Conservation (phyloP, 2,888 invertebrate genomes). For the Laothoe populi region DNA sequence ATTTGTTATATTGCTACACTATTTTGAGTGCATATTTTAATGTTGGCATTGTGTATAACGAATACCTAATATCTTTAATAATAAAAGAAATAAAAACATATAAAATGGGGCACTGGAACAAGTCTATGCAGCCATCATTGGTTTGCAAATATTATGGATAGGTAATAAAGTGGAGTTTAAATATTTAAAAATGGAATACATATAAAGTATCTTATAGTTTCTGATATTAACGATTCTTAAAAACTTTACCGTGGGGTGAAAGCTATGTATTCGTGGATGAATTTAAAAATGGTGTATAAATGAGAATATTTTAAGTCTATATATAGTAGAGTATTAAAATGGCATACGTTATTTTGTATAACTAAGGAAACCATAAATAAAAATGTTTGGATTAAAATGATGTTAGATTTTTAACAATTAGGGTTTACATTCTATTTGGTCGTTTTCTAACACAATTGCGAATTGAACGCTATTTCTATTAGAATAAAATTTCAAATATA, state of each 20-base stretch:
- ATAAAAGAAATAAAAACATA: neutral
- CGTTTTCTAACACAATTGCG: no score
- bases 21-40: conserved; percentile 14
- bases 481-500: no score
- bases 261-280: neutral
- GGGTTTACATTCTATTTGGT: neutral
- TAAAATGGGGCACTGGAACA: conserved; percentile 7
- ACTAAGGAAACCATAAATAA: neutral
- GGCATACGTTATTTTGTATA: conserved; percentile 20
- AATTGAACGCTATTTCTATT: no score
- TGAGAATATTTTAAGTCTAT: conserved; percentile 25
- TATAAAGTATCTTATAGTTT: neutral
- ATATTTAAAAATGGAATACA: neutral
- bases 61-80: no score
- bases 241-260: neutral
- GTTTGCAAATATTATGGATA: neutral
- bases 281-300: conserved; percentile 6
- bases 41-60: conserved; percentile 11
- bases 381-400: neutral
- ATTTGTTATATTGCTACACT: conserved; percentile 54
- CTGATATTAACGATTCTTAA: neutral
- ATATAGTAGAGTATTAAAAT: conserved; percentile 14
- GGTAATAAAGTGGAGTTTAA: neutral
- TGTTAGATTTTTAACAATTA: neutral
- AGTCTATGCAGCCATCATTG: neutral